Evolutionary conservation across 1,140 invertebrate species (phyloP), one percentile per base, ranked within the genome.

Genomic region (Diachasma alloeum): DNA sequence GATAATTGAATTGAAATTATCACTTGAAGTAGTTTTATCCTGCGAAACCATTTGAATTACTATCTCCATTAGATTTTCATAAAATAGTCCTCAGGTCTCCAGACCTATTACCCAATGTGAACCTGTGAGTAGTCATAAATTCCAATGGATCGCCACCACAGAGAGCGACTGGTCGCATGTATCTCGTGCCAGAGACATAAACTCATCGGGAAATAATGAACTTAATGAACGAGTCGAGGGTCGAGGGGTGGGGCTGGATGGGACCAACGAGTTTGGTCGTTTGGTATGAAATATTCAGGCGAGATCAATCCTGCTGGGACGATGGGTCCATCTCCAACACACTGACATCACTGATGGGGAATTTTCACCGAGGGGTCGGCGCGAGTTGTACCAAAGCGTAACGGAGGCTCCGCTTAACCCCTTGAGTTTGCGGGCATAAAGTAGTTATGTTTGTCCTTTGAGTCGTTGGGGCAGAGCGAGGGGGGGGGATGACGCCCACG

Each of bases 371-470:
- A 75, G 63, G 84, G 83, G 82, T 83, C 82, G 80, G 81, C 76
- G 84, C 37, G 71, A 74, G 74, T 74, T 70, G 15, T 74, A 73
- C 59, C 83, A 83, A 83, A 86, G 83, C 84, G 84, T 83, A 82
- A 84, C 83, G 83, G 85, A 86, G 84, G 80, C 84, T 83, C 68
- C 83, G 85, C 87, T 89, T 89, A 89, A 89, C 88, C 87, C 74
- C 88, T 89, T 87, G 86, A 89, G 88, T 85, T 89, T 87, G 86
- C 80, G 86, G 86, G 83, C 77, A 85, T 89, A 88, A 89, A 89
- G 87, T 88, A 85, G 87, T 89, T 89, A 89, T 89, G 86, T 87
- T 89, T 88, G 87, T 89, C 87, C 87, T 89, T 89, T 89, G 87
- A 89, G 85, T 81, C 82, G 69, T 44, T 48, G 39, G n/a, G 48